A percentile compares a stretch with the other conserved stretches of the same genome.
These are phyloP conservation scores for Hybos culiciformis DNA, from an alignment of 2,888 invertebrate species.

Conservation along the genomic window DNA sequence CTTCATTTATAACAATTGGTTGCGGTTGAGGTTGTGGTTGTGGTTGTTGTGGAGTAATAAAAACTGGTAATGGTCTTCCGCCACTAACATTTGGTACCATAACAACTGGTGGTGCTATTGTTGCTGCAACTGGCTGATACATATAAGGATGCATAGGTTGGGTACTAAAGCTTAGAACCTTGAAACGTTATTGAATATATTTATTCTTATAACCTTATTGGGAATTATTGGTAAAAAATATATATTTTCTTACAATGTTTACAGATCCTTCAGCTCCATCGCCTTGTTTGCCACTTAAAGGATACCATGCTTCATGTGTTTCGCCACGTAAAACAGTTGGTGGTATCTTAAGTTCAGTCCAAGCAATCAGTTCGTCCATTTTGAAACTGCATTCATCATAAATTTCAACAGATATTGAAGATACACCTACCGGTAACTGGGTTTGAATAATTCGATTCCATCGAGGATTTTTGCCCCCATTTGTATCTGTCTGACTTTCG, in stretches of 20 bases:
- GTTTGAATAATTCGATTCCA: conserved; percentile 89
- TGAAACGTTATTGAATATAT: no score
- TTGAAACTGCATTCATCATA: conserved; percentile 96
- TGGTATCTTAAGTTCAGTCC: conserved; percentile 83
- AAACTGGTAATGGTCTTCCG: conserved; percentile 27
- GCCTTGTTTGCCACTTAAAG: conserved; percentile 85
- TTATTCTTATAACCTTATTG: no score
- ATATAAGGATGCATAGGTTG: conserved; percentile 37
- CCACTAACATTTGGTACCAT: conserved; percentile 47
- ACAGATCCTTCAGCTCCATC: conserved; percentile 89
- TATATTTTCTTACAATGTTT: no score
- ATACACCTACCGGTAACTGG: conserved; percentile 70
- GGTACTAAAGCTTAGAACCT: conserved; percentile 57
- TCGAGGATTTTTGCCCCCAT: conserved; percentile 86
- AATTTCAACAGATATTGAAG: conserved; percentile 80
- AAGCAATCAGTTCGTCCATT: conserved; percentile 90
- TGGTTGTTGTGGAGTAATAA: conserved; percentile 29
- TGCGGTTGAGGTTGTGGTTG: conserved; percentile 25
- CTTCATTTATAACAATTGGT: conserved; percentile 38
- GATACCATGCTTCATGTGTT: conserved; percentile 91
- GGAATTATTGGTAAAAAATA: no score
- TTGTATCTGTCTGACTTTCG: conserved; percentile 89
- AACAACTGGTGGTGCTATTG: conserved; percentile 51
- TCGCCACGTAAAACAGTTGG: conserved; percentile 70
- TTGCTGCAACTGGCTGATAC: conserved; percentile 42